Base-by-base conservation (phyloP, 2,113 vertebrate genomes). In the Macrotus californicus region DNA sequence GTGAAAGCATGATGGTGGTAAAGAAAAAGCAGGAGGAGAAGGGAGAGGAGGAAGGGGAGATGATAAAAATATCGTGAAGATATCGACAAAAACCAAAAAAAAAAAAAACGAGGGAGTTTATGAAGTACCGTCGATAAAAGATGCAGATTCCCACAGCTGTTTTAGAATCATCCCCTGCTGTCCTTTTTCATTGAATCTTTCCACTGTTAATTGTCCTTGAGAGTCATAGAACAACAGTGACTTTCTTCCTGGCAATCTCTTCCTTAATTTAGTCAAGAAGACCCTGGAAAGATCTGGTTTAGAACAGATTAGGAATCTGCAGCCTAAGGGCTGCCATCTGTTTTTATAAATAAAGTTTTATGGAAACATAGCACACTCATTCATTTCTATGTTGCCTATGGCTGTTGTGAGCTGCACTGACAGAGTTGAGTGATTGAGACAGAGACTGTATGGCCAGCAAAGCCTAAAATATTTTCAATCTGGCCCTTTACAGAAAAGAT, bases 321-420 rank as follows among this genome's bases (percentile, higher is more conserved):
- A 31, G 7, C 3, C 69, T 59, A 6, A 56, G 66, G 39, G 26
- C 26, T 22, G 11, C 59, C 34, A 39, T 41, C 8, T 94, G 34
- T n/a, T 83, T 93, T 77, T 52, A 79, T 79, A 73, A 79, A 52
- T 79, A 73, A 52, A 52, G 14, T 69, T 96, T 94, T 87, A 61
- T 72, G 56, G 77, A 46, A n/a, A 87, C 18, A 56, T 14, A 46
- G 21, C 11, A 48, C 18, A 3, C 19, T 41, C 5, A 50, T 64
- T 91, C 41, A 36, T 91, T 81, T 36, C 54, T 10, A 1, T 15
- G 26, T 18, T 89, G 10, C 82, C 36, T 22, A 3, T 36, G 26
- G 36, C 59, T 87, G 67, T 86, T 82, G 54, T 1, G 5, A 95
- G 39, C 19, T 41, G 39, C 34, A 67, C 15, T 41, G 54, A 36